Percentiles rank a stretch among this genome's conserved stretches.
phyloP scores from a whole-genome alignment of 2,797 vertebrate species.

The Mustela erminea region DNA sequence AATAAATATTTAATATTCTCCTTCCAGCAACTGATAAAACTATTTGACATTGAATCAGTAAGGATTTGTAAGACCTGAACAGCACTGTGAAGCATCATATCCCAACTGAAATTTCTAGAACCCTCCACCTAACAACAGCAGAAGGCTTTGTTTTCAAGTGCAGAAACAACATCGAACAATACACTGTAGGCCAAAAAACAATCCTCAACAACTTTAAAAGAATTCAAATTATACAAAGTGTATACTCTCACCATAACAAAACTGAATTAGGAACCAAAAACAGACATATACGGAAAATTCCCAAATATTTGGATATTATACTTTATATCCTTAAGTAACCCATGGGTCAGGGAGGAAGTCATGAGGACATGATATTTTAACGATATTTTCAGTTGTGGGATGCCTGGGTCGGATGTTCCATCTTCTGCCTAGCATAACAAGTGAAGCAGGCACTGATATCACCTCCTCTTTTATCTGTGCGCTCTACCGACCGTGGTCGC shows the following conservation, averaged over 20 bases:
- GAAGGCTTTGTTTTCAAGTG: background rate
- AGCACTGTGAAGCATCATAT: background rate
- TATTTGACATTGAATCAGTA: background rate
- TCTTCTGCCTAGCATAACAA: background rate
- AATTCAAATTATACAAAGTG: background rate
- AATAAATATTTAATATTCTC: background rate
- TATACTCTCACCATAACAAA: background rate
- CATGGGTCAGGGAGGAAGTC: background rate
- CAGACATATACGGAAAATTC: background rate
- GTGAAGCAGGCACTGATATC: background rate
- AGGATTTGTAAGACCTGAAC: background rate
- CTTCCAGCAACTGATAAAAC: background rate
- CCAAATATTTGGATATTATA: background rate
- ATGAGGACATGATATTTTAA: background rate
- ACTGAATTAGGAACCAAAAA: background rate
- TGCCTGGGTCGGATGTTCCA: background rate
- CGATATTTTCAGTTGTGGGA: background rate
- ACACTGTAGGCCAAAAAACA: background rate
- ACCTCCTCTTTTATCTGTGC: background rate
- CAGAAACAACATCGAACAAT: background rate
- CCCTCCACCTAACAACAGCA: background rate
- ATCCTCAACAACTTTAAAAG: background rate
- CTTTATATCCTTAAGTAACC: background rate
- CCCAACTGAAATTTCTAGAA: background rate
- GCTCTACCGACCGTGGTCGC: background rate